Percentiles rank a stretch among this genome's conserved stretches.
Conservation (phyloP, 2,888 invertebrate genomes). For the Pterobdella sp. region DNA sequence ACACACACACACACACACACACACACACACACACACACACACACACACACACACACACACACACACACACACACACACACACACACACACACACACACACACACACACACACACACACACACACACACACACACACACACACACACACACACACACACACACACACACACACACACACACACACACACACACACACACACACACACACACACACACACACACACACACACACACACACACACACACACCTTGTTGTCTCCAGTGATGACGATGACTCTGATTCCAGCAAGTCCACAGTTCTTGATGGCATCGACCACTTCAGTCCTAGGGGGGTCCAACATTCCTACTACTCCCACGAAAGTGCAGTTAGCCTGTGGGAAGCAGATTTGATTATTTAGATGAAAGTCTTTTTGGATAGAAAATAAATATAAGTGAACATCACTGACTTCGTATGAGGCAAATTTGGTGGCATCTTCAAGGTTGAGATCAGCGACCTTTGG, state of each 20-base stretch:
- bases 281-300: slow-evolving; percentile 94
- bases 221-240: slow-evolving; percentile 22
- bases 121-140: not conserved
- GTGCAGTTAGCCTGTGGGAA: slow-evolving; percentile 68
- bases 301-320: slow-evolving; percentile 80
- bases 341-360: slow-evolving; percentile 96
- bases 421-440: too few species aligned
- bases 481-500: slow-evolving; percentile 93
- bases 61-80: not conserved
- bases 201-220: slow-evolving; percentile 24
- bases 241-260: slow-evolving; percentile 16
- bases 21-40: slow-evolving; percentile 1
- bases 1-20: slow-evolving; percentile 1
- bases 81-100: not conserved
- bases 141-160: slow-evolving; percentile 55
- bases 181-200: slow-evolving; percentile 15
- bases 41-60: slow-evolving; percentile 1
- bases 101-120: not conserved
- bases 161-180: slow-evolving; percentile 18
- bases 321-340: slow-evolving; percentile 98
- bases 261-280: slow-evolving; percentile 88
- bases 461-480: slow-evolving; percentile 86
- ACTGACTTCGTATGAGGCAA: slow-evolving; percentile 86
- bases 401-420: not conserved
- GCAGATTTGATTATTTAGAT: not conserved